These are phyloP conservation scores for Scyliorhinus canicula DNA, from an alignment of 2,797 vertebrate species.

Conservation along the genomic window DNA sequence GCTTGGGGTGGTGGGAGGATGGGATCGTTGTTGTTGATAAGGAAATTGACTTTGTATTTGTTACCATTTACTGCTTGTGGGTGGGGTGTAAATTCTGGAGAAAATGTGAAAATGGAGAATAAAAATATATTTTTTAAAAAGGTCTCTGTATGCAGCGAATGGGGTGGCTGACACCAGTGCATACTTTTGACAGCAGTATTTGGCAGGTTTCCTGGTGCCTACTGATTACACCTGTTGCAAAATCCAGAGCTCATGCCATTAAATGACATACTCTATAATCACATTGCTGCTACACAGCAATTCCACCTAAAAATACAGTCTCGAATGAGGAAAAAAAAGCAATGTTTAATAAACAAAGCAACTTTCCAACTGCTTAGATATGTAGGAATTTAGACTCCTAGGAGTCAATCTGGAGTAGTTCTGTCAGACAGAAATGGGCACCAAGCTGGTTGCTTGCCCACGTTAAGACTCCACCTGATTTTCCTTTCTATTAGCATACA, in stretches of 20 bases:
- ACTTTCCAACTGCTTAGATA: neutral
- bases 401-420: neutral
- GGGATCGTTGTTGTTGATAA: too few relatives aligned
- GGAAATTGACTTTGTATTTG: too few relatives aligned
- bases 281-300: neutral
- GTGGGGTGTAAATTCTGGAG: too few relatives aligned
- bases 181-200: neutral
- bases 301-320: neutral
- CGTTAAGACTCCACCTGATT: neutral
- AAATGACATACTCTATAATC: conserved; percentile 8
- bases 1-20: too few relatives aligned
- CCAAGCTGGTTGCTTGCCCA: neutral
- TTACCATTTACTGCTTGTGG: too few relatives aligned
- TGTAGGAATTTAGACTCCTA: neutral
- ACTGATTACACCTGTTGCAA: neutral
- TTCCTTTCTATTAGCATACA: neutral
- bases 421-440: neutral
- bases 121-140: too few relatives aligned
- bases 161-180: neutral
- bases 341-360: neutral
- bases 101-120: too few relatives aligned
- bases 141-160: neutral
- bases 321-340: neutral
- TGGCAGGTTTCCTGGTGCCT: neutral
- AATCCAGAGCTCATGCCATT: neutral